Evolutionary conservation across 1,140 invertebrate genomes (phyloP).

Genomic region (Meteorus sp.): DNA sequence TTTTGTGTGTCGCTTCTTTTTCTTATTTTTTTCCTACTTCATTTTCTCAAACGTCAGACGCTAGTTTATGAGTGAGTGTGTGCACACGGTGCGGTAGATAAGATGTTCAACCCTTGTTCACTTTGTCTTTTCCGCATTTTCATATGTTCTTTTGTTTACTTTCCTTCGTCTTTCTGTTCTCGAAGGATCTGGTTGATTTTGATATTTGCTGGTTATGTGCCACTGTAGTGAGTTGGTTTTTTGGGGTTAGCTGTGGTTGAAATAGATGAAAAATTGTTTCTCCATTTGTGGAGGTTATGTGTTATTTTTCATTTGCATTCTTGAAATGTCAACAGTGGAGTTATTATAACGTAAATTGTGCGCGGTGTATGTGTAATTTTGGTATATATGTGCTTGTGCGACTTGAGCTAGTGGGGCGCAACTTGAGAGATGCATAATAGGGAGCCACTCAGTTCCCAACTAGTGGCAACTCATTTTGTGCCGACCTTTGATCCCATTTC

Average conservation of each 20-base stretch:
- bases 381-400: too few species aligned
- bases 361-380: too few species aligned
- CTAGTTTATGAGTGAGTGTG: neutral
- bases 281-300: too few species aligned
- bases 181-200: too few species aligned
- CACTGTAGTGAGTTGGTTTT: too few species aligned
- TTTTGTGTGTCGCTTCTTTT: neutral
- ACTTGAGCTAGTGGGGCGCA: too few species aligned
- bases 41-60: slow-evolving; percentile 1
- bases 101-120: neutral
- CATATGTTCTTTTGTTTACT: slow-evolving; percentile 2
- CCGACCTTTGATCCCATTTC: slow-evolving; percentile 22
- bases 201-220: too few species aligned
- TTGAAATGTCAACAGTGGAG: too few species aligned
- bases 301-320: too few species aligned
- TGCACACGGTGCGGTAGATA: neutral
- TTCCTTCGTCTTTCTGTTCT: slow-evolving; percentile 23
- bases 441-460: neutral
- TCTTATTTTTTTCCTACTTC: slow-evolving; percentile 10
- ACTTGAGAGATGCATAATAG: neutral
- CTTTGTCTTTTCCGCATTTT: neutral
- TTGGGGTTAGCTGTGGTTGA: too few species aligned
- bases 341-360: too few species aligned
- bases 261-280: too few species aligned
- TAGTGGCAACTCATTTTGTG: neutral